These are phyloP conservation scores for Orthosia incerta DNA, from an alignment of 2,888 invertebrate genomes.

Conservation along the genomic window DNA sequence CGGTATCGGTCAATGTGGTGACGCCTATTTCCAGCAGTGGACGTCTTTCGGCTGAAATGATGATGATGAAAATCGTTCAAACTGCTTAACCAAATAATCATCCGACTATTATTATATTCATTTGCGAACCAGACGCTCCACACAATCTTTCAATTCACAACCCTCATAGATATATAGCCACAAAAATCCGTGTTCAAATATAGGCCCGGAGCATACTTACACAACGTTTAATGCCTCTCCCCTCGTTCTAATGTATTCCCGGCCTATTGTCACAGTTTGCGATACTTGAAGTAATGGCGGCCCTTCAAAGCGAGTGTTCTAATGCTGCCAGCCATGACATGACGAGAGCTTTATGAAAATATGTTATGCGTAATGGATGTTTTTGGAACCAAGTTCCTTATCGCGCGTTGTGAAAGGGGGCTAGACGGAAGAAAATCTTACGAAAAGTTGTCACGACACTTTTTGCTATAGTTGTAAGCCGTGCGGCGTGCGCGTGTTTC, in stretches of 20 bases:
- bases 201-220: constrained; percentile 24
- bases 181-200: constrained; percentile 28
- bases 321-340: constrained; percentile 19
- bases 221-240: constrained; percentile 29
- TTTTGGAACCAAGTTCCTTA: no score
- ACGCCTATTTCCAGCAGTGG: no score
- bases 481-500: no score
- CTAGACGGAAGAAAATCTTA: no score
- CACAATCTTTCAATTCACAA: background rate
- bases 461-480: no score
- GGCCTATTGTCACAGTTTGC: constrained; percentile 41
- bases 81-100: background rate
- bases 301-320: constrained; percentile 14
- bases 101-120: background rate
- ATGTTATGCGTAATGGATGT: background rate
- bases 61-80: background rate
- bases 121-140: background rate
- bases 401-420: no score
- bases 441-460: no score
- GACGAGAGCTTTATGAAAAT: constrained; percentile 10
- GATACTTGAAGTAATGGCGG: constrained; percentile 45
- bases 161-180: constrained; percentile 2
- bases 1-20: no score
- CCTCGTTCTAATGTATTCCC: constrained; percentile 41
- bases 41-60: no score